Percentiles rank a stretch among this genome's conserved stretches.
Conservation (phyloP, 1,140 invertebrate genomes). For the Lutraria rhynchaena region DNA sequence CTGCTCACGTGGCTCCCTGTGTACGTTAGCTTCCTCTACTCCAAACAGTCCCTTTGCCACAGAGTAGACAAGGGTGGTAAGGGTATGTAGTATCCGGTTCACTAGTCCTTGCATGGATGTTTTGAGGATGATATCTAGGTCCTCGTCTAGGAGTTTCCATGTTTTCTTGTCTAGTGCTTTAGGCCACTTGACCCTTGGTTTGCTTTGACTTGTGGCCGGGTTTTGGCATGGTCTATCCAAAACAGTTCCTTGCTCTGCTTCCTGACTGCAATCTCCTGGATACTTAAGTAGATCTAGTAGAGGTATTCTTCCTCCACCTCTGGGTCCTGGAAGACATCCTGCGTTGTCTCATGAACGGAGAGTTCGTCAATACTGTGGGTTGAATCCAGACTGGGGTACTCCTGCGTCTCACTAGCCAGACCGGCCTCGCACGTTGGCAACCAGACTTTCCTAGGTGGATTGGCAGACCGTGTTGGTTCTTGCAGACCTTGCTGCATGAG, state of each 20-base stretch:
- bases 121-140: conserved; percentile 34
- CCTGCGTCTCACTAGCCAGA: conserved; percentile 40
- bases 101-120: no score
- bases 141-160: conserved; percentile 38
- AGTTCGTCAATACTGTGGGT: conserved; percentile 37
- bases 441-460: conserved; percentile 37
- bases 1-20: background rate
- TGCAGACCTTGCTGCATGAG: conserved; percentile 13
- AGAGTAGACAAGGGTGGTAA: conserved; percentile 28
- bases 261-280: background rate
- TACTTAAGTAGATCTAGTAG: conserved; percentile 31
- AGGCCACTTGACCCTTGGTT: conserved; percentile 32
- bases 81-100: conserved; percentile 20
- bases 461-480: conserved; percentile 18
- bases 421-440: conserved; percentile 24
- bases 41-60: conserved; percentile 21
- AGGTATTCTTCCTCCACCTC: conserved; percentile 39
- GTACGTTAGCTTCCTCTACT: background rate
- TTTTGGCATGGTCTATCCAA: conserved; percentile 19
- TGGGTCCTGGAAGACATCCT: no score
- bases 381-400: no score
- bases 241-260: conserved; percentile 17
- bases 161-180: conserved; percentile 29
- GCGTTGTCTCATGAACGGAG: conserved; percentile 33
- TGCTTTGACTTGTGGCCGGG: conserved; percentile 7